phyloP scores from a whole-genome alignment of 2,113 vertebrate genomes.

The Onychostoma macrolepis region DNA sequence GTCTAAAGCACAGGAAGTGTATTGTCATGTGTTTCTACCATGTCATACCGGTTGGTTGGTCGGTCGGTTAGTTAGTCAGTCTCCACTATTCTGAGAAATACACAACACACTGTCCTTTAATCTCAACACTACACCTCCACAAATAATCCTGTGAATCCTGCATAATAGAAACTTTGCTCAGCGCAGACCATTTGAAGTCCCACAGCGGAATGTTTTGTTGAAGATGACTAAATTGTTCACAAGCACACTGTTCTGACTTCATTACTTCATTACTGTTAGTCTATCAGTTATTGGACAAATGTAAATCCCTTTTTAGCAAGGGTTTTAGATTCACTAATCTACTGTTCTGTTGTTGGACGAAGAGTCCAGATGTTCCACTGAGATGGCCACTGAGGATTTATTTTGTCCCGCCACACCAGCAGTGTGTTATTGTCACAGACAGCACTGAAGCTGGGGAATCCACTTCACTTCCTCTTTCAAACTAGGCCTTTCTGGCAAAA shows the following conservation, averaged over 20 bases:
- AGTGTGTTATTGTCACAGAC: background rate
- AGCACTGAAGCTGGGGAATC: background rate
- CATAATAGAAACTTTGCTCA: background rate
- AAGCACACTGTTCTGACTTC: background rate
- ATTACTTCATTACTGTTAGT: background rate
- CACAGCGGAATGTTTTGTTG: background rate
- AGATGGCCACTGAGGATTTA: background rate
- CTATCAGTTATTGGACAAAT: background rate
- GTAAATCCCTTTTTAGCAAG: background rate
- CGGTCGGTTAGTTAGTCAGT: too few species aligned
- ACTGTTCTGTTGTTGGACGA: background rate
- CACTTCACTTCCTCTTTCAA: background rate
- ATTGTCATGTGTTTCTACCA: too few species aligned
- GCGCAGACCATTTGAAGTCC: background rate
- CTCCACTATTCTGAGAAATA: background rate
- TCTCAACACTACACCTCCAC: background rate
- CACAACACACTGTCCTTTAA: background rate
- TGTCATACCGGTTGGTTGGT: too few species aligned
- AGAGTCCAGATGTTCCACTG: background rate
- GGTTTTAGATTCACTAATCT: background rate
- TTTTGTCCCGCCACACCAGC: background rate
- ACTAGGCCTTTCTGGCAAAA: background rate
- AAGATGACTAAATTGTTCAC: background rate
- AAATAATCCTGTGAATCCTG: background rate
- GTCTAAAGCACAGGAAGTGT: too few species aligned